phyloP scores from a whole-genome alignment of 2,113 vertebrate species.

The Spilogale gracilis region DNA sequence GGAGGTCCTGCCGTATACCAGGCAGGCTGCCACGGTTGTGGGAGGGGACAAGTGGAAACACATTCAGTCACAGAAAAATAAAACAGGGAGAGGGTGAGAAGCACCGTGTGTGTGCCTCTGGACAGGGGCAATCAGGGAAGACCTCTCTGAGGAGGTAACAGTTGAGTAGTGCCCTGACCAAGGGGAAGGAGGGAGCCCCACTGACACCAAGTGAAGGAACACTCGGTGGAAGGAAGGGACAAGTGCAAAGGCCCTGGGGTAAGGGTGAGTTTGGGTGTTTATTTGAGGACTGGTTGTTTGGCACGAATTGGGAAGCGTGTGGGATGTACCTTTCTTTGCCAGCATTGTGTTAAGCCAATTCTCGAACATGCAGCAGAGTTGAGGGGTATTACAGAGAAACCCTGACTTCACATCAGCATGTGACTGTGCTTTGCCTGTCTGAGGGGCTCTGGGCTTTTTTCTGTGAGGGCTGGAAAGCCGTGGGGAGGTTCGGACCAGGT shows the following conservation, averaged over 20 bases:
- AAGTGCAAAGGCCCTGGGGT: neutral
- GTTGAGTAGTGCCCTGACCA: neutral
- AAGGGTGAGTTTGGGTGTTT: neutral
- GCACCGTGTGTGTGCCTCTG: neutral
- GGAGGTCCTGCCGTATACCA: neutral
- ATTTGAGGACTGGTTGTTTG: neutral
- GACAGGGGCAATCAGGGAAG: neutral
- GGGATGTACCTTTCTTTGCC: neutral
- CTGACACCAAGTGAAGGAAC: neutral
- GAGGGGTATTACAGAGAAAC: neutral
- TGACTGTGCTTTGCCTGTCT: neutral
- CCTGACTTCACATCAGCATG: fast-evolving
- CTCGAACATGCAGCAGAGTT: neutral
- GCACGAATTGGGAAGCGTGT: fast-evolving
- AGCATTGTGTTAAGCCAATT: neutral
- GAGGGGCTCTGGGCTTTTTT: neutral
- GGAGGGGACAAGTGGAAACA: neutral
- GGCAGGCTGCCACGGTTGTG: neutral
- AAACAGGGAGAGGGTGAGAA: neutral
- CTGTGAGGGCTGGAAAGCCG: neutral
- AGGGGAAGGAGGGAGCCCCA: neutral
- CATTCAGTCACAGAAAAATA: neutral
- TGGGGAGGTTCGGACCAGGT: neutral
- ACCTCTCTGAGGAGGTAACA: neutral
- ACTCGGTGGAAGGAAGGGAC: no score